Evolutionary conservation across 2,888 invertebrate genomes (phyloP).

Genomic region (Chelonus formosanus): DNA sequence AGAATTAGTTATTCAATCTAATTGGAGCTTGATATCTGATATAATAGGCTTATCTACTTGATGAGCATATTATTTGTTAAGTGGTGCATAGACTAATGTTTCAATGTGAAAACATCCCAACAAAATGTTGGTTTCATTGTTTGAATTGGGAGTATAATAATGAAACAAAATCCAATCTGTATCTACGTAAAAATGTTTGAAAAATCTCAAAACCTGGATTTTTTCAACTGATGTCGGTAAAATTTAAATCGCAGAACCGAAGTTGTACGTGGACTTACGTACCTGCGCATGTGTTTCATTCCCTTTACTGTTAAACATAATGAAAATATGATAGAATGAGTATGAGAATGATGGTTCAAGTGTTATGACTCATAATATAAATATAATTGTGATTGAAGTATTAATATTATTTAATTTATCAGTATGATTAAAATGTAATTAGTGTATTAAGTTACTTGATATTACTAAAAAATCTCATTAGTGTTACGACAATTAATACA

Average conservation of each 20-base stretch:
- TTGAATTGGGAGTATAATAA: not conserved
- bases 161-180: not conserved
- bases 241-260: constrained; percentile 11
- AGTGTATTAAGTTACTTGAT: not conserved
- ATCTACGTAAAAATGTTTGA: not conserved
- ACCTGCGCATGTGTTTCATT: constrained; percentile 22
- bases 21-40: constrained; percentile 4
- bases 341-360: no score
- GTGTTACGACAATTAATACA: not conserved
- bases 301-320: constrained; percentile 27
- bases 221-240: constrained; percentile 5
- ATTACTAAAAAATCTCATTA: not conserved
- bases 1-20: not conserved
- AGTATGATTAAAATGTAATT: constrained; percentile 12
- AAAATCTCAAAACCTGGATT: not conserved
- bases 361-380: no score
- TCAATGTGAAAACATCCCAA: constrained; percentile 21
- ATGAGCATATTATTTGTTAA: constrained; percentile 13
- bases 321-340: constrained; percentile 19
- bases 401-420: not conserved
- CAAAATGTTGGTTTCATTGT: not conserved
- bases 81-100: constrained; percentile 11
- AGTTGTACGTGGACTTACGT: constrained; percentile 17
- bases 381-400: no score
- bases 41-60: constrained; percentile 11